phyloP scores from a whole-genome alignment of 2,797 vertebrate genomes.

The Gallinago solitaria region DNA sequence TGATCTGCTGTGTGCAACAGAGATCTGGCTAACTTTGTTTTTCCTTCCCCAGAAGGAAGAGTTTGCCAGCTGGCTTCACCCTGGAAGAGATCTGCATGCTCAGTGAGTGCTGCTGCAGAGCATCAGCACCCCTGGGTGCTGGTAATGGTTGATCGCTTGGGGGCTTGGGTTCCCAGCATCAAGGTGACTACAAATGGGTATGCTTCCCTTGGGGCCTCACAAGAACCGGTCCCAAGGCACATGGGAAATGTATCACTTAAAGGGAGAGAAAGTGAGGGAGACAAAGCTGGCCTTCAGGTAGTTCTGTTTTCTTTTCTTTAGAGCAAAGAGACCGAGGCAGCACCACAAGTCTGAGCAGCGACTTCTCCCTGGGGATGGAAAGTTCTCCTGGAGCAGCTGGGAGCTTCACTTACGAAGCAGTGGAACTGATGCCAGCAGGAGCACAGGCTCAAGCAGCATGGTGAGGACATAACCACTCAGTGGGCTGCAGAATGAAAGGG shows the following conservation, averaged over 20 bases:
- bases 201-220: neutral
- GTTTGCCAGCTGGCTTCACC: constrained; percentile 88
- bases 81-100: constrained; percentile 94
- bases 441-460: constrained; percentile 82
- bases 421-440: constrained; percentile 84
- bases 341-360: constrained; percentile 93
- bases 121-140: neutral
- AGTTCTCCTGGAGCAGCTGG: constrained; percentile 83
- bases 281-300: neutral
- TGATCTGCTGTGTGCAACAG: neutral
- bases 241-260: neutral
- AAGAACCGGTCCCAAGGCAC: neutral
- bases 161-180: neutral
- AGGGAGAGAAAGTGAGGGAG: neutral
- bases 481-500: neutral
- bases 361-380: constrained; percentile 94
- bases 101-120: constrained; percentile 78
- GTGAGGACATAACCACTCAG: constrained; percentile 66
- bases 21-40: neutral
- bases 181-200: neutral
- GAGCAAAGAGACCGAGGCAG: constrained; percentile 91
- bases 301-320: constrained; percentile 64
- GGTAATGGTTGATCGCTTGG: neutral
- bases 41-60: constrained; percentile 86
- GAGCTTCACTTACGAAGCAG: constrained; percentile 84